Evolutionary conservation across 2,888 invertebrate species (phyloP).

Genomic region (Rhogogaster chlorosoma): DNA sequence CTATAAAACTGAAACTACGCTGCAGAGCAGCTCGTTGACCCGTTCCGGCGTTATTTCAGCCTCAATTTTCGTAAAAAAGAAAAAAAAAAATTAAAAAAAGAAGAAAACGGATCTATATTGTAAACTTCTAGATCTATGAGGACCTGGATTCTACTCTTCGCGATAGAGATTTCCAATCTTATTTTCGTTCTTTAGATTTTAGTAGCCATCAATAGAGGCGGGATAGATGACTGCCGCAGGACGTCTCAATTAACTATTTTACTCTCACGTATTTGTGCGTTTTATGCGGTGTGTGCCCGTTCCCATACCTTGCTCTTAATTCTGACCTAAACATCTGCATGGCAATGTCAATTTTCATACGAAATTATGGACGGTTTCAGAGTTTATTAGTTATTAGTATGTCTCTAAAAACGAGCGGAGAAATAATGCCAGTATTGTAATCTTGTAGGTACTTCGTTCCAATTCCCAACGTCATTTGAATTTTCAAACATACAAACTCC

Average conservation of each 20-base stretch:
- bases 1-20: slow-evolving; percentile 9
- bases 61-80: neutral
- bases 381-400: neutral
- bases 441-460: neutral
- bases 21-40: slow-evolving; percentile 1
- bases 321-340: neutral
- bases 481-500: neutral
- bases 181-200: slow-evolving; percentile 1
- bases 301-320: no score
- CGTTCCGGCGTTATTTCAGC: neutral
- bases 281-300: neutral
- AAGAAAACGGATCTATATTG: neutral
- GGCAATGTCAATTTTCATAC: neutral
- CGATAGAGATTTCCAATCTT: neutral
- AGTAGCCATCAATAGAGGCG: neutral
- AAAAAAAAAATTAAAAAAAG: neutral
- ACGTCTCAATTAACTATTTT: slow-evolving; percentile 33
- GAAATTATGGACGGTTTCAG: neutral
- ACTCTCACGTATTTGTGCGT: neutral
- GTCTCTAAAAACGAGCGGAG: neutral
- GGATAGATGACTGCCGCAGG: neutral
- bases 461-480: neutral
- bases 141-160: neutral
- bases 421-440: neutral
- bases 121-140: neutral